Conservation (phyloP, 2,797 vertebrate genomes). For the Molothrus ater region DNA sequence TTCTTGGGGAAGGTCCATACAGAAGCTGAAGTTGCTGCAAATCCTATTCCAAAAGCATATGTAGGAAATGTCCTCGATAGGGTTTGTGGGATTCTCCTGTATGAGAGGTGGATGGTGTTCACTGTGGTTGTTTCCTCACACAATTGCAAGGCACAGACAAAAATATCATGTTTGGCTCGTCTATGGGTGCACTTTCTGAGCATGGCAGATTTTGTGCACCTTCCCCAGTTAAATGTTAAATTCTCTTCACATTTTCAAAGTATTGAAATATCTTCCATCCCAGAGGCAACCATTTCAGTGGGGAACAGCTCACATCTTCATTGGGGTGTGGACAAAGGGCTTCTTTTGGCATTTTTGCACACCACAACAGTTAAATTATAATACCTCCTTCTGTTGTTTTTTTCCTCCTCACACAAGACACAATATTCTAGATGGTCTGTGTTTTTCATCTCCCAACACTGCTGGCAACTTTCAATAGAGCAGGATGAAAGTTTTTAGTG, state of each 20-base stretch:
- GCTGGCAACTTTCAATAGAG: background rate
- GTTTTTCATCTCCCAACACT: background rate
- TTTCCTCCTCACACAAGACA: background rate
- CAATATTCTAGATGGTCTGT: background rate
- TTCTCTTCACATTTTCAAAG: background rate
- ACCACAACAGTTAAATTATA: background rate
- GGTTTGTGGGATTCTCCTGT: background rate
- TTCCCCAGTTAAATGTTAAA: background rate
- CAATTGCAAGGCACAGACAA: background rate
- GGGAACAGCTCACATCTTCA: background rate
- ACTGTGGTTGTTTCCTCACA: background rate
- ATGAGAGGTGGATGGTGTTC: accelerated
- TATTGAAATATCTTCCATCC: background rate
- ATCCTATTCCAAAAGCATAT: background rate
- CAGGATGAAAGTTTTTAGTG: background rate
- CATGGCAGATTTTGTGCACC: background rate
- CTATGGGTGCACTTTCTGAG: background rate
- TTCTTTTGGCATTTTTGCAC: background rate
- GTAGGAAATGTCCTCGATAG: background rate
- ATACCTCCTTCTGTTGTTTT: background rate
- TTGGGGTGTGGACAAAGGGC: background rate
- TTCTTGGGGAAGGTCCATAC: accelerated
- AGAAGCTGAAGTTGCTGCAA: background rate
- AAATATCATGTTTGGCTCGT: background rate
- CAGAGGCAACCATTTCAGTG: background rate